A percentile compares a stretch with the other conserved stretches of the same genome.
Conservation (phyloP, 2,888 invertebrate species). For the Siphonodentalium dalli region DNA sequence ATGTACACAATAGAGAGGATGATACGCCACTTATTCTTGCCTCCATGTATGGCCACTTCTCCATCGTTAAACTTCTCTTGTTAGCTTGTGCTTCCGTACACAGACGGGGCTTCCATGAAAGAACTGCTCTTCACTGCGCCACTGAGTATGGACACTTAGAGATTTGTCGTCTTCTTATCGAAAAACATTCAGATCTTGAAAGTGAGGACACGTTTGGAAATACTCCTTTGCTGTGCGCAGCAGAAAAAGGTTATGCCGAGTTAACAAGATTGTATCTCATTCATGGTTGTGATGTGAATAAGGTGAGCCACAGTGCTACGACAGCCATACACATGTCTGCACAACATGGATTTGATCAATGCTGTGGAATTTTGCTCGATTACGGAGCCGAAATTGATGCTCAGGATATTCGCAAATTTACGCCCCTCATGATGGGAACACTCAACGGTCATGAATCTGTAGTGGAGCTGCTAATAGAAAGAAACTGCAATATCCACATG, state of each 20-base stretch:
- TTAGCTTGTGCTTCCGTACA: conserved; percentile 47
- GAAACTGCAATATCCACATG: conserved; percentile 54
- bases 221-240: conserved; percentile 53
- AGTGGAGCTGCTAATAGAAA: conserved; percentile 45
- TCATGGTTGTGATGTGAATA: conserved; percentile 51
- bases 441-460: conserved; percentile 51
- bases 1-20: conserved; percentile 43
- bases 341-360: conserved; percentile 48
- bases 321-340: conserved; percentile 54
- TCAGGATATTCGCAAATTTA: conserved; percentile 57
- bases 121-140: conserved; percentile 55
- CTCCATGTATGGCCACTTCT: conserved; percentile 47
- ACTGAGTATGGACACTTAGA: conserved; percentile 52
- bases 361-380: conserved; percentile 45
- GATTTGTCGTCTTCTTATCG: conserved; percentile 45
- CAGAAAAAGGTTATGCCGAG: conserved; percentile 53
- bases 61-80: conserved; percentile 48
- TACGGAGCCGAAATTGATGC: conserved; percentile 57
- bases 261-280: conserved; percentile 41
- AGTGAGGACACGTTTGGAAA: conserved; percentile 55
- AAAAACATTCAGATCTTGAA: conserved; percentile 48
- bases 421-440: conserved; percentile 62
- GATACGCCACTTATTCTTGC: conserved; percentile 58
- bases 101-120: conserved; percentile 49
- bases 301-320: conserved; percentile 51